A percentile compares a stretch with the other conserved stretches of the same genome.
Conservation (phyloP, 2,113 vertebrate species). For the Cephalopholis sonnerati region DNA sequence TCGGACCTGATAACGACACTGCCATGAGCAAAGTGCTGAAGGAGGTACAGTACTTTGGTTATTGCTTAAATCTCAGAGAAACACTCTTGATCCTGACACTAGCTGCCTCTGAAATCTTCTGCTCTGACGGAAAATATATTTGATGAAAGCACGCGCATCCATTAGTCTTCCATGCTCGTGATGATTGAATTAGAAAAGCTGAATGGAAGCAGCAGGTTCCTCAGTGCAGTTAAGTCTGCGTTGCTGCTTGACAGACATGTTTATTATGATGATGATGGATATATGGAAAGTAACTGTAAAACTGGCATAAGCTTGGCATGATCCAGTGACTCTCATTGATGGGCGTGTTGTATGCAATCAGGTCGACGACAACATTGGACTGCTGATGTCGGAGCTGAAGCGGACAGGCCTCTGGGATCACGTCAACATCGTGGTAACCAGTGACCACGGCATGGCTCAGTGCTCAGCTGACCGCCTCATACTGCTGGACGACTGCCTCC, state of each 20-base stretch:
- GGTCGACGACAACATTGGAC: slow-evolving; percentile 89
- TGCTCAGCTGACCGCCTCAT: slow-evolving; percentile 90
- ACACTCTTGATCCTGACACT: not conserved
- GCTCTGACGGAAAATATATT: not conserved
- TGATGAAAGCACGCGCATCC: not conserved
- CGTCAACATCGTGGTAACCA: slow-evolving; percentile 93
- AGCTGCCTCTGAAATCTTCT: not conserved
- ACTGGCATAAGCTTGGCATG: not conserved
- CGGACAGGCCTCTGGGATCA: slow-evolving; percentile 87
- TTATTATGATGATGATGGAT: not conserved
- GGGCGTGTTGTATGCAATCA: slow-evolving; percentile 26
- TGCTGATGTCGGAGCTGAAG: slow-evolving; percentile 87
- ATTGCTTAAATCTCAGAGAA: not conserved
- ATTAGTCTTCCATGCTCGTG: not conserved
- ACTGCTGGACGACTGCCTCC: slow-evolving; percentile 87
- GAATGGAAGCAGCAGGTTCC: not conserved
- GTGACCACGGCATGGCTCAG: slow-evolving; percentile 97
- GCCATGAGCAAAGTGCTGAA: slow-evolving; percentile 87
- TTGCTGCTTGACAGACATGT: not conserved
- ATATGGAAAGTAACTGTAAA: not conserved
- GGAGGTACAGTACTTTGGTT: slow-evolving; percentile 60
- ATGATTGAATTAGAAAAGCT: too few relatives aligned
- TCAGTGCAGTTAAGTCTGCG: not conserved
- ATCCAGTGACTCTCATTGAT: not conserved
- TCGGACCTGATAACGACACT: slow-evolving; percentile 87